These are phyloP conservation scores for Urocynchramus pylzowi DNA, from an alignment of 2,113 vertebrate species.

Conservation along the genomic window DNA sequence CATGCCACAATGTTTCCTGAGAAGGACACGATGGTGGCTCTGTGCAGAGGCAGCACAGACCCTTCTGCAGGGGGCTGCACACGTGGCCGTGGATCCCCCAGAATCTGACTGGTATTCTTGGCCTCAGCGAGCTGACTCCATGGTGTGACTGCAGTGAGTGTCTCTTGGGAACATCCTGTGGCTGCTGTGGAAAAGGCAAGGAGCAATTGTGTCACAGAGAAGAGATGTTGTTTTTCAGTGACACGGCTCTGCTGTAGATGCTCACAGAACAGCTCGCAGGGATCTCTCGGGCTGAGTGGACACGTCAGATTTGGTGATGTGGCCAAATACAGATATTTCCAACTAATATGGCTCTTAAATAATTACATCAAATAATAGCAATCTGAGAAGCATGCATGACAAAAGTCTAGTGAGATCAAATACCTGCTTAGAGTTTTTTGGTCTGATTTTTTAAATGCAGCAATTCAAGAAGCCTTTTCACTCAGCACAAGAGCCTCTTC, in stretches of 20 bases:
- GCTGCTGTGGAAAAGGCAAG: neutral
- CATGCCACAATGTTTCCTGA: neutral
- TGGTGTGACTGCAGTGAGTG: neutral
- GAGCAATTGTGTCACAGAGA: neutral
- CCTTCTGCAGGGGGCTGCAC: neutral
- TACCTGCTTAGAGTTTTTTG: accelerated
- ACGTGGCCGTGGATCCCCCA: accelerated
- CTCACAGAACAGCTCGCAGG: neutral
- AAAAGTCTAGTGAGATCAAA: neutral
- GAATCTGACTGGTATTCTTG: neutral
- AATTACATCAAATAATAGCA: neutral
- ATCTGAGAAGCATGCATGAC: neutral
- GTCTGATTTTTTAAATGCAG: neutral
- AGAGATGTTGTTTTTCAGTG: neutral
- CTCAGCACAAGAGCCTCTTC: neutral
- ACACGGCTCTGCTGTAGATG: neutral
- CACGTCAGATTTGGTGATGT: neutral
- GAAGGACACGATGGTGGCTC: neutral
- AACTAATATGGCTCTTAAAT: neutral
- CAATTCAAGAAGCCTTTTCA: neutral
- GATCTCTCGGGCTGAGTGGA: neutral
- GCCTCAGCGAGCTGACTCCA: neutral
- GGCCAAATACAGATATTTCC: neutral
- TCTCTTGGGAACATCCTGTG: neutral
- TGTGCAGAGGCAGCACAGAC: neutral